A percentile compares a stretch with the other conserved stretches of the same genome.
phyloP scores from a whole-genome alignment of 2,888 invertebrate genomes.

The Ypsolopha sequella region DNA sequence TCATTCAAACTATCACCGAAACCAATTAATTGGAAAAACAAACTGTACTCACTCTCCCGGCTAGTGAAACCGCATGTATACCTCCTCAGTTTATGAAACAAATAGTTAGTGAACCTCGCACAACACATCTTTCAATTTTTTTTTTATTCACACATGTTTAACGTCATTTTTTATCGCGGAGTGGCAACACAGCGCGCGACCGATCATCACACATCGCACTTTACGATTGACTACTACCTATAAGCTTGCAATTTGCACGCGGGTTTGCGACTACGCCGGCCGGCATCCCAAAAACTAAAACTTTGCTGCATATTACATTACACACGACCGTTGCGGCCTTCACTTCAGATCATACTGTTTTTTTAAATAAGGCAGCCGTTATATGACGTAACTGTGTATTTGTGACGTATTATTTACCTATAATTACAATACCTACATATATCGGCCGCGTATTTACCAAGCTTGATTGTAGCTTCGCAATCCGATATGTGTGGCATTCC shows the following conservation, averaged over 20 bases:
- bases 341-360: background rate
- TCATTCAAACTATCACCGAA: background rate
- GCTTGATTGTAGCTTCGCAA: too few species aligned
- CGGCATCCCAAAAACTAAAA: background rate
- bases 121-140: constrained; percentile 47
- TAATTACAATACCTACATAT: too few species aligned
- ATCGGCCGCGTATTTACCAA: too few species aligned
- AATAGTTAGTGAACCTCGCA: constrained; percentile 54
- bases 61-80: constrained; percentile 63
- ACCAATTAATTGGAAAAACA: background rate
- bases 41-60: constrained; percentile 54
- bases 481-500: too few species aligned
- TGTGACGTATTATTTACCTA: too few species aligned
- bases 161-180: constrained; percentile 37
- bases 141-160: constrained; percentile 14
- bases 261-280: too few species aligned
- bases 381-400: background rate
- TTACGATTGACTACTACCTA: constrained; percentile 9
- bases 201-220: constrained; percentile 48
- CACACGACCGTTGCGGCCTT: background rate
- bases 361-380: background rate
- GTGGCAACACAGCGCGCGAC: constrained; percentile 17
- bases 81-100: constrained; percentile 60
- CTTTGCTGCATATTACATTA: background rate
- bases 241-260: too few species aligned